Base-by-base conservation (phyloP, 2,888 invertebrate genomes). In the Drosophila formosana region DNA sequence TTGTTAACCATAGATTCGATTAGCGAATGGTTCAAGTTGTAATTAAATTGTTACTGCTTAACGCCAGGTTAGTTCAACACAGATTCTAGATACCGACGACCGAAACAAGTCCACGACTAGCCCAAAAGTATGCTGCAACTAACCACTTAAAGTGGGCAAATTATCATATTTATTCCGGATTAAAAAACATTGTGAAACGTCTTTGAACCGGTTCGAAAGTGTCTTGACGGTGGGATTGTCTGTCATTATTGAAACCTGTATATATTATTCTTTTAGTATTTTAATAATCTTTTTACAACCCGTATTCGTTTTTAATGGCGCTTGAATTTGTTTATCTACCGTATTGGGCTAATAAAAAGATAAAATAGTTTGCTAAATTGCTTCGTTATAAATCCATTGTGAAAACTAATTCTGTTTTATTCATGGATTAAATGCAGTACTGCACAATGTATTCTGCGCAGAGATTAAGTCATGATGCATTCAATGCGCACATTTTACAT, bases 381-480 rank as follows among this genome's bases (percentile, higher is more conserved):
- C 9, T 34, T 34, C 9, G 34, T 9, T 11, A 11, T 34, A 37
- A 37, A 37, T 37, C n/a, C 37, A 37, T n/a, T 37, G 37, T n/a
- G n/a, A 7, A 45, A 72, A 45, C 7, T 39, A 65, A 37, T 57
- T 53, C 46, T 41, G 55, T 60, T 60, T 26, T 11, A 30, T 26
- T 18, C 25, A 18, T n/a, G 41, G 50, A 58, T 30, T 60, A 26
- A 45, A 30, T 50, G 37, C 26, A 34, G 28, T 32, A 23, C 39
- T 60, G 46, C 49, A 68, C 50, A 60, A 32, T 49, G 49, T 41
- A 61, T 63, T 52, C 25, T 55, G 58, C 41, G n/a, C 18, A 18
- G 18, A 62, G 52, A 76, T 80, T 66, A 82, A 70, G 68, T 68
- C 66, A 67, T 80, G 78, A 62, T 66, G 77, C 77, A 80, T 80